phyloP scores from a whole-genome alignment of 37 sponge, comb jelly and placozoan genomes.

The Crambe crambe region DNA sequence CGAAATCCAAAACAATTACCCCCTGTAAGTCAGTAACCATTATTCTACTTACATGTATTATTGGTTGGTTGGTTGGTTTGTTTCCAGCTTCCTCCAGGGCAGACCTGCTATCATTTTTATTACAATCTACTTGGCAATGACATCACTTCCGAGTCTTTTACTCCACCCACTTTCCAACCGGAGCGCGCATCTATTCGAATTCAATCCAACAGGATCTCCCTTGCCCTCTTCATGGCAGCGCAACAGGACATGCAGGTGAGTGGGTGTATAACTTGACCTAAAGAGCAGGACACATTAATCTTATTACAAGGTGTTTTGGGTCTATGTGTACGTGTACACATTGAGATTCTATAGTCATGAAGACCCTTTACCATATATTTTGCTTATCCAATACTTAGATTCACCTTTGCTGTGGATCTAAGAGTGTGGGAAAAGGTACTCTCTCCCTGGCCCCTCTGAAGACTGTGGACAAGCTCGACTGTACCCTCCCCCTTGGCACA shows the following conservation, averaged over 20 bases:
- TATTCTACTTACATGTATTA: background rate
- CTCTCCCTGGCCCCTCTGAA: background rate
- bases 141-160: constrained; percentile 64
- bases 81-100: background rate
- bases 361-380: background rate
- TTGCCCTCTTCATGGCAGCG: constrained; percentile 48
- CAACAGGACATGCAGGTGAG: constrained; percentile 52
- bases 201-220: background rate
- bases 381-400: constrained; percentile 1
- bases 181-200: constrained; percentile 74
- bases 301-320: no score
- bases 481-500: background rate
- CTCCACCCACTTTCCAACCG: constrained; percentile 49
- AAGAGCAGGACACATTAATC: no score
- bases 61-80: background rate
- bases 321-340: no score
- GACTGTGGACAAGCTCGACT: background rate
- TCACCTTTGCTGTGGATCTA: constrained; percentile 20
- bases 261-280: background rate
- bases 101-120: constrained; percentile 42
- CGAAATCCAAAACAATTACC: constrained; percentile 36
- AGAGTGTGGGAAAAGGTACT: background rate
- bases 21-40: constrained; percentile 26
- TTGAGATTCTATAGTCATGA: background rate
- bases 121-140: constrained; percentile 78